Evolutionary conservation across 2,797 vertebrate genomes (phyloP).

Genomic region (Rhadinocentrus ornatus): DNA sequence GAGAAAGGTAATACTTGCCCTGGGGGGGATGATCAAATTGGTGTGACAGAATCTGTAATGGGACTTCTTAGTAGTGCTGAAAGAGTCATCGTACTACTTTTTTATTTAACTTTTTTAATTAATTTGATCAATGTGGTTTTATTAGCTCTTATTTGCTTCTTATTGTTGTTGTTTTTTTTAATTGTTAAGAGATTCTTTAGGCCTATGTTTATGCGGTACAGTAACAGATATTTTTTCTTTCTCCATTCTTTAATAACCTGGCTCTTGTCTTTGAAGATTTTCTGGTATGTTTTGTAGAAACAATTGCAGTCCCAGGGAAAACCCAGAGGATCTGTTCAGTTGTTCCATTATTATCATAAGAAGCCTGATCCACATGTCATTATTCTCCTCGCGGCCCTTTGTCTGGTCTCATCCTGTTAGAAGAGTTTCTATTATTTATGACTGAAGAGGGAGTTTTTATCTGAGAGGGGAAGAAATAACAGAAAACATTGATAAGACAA

Average conservation of each 20-base stretch:
- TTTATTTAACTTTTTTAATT: no score
- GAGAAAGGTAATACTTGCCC: slow-evolving; percentile 64
- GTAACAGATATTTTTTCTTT: neutral
- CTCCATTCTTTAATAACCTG: neutral
- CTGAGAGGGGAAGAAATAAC: slow-evolving; percentile 53
- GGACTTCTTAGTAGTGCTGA: neutral
- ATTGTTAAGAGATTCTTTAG: neutral
- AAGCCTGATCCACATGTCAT: slow-evolving; percentile 4
- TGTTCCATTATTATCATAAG: neutral
- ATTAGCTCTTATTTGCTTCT: neutral
- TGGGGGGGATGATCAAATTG: neutral
- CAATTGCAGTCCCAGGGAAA: slow-evolving; percentile 16
- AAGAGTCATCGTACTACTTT: neutral
- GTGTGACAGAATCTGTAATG: neutral
- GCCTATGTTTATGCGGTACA: neutral
- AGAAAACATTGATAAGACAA: slow-evolving; percentile 59
- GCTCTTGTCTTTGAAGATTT: neutral
- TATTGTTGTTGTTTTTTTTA: neutral
- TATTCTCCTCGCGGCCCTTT: slow-evolving; percentile 29
- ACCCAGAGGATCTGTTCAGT: slow-evolving; percentile 21
- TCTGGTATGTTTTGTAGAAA: slow-evolving; percentile 7
- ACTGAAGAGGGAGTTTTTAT: slow-evolving; percentile 5
- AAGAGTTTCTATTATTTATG: slow-evolving; percentile 35
- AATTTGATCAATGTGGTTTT: no score
- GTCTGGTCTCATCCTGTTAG: slow-evolving; percentile 54